These are phyloP conservation scores for Nymphalis polychloros DNA, from an alignment of 2,888 invertebrate species.

Conservation along the genomic window DNA sequence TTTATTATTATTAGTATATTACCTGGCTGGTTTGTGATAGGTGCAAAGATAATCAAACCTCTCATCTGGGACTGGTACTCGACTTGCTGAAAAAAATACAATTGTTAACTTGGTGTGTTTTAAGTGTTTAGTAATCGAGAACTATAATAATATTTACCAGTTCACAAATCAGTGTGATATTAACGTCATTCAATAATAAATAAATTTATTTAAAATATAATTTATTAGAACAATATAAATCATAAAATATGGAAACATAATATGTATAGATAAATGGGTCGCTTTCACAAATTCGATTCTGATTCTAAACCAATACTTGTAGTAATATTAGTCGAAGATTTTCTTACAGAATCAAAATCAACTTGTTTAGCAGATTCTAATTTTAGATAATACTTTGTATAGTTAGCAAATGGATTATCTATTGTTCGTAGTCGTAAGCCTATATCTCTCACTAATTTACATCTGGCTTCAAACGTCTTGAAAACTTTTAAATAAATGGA, in stretches of 20 bases:
- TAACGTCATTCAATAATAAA: neutral
- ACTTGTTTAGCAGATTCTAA: conserved; percentile 28
- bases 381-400: conserved; percentile 58
- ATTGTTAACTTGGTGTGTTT: conserved; percentile 41
- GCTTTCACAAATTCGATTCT: neutral
- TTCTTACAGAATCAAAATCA: conserved; percentile 44
- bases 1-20: conserved; percentile 36
- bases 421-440: conserved; percentile 74
- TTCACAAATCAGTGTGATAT: neutral
- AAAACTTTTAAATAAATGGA: conserved; percentile 63
- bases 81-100: conserved; percentile 83
- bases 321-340: conserved; percentile 41
- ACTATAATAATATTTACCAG: neutral
- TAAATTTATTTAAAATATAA: neutral
- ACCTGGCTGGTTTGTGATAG: conserved; percentile 97
- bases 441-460: conserved; percentile 62
- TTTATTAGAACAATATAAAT: conserved; percentile 1
- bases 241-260: conserved; percentile 7
- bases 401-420: conserved; percentile 80
- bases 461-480: conserved; percentile 59
- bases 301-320: conserved; percentile 23
- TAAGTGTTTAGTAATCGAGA: conserved; percentile 14
- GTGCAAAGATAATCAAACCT: conserved; percentile 96
- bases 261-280: neutral
- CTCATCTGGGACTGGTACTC: conserved; percentile 98